Evolutionary conservation across 2,888 invertebrate species (phyloP).

Genomic region (Spisula subtruncata): DNA sequence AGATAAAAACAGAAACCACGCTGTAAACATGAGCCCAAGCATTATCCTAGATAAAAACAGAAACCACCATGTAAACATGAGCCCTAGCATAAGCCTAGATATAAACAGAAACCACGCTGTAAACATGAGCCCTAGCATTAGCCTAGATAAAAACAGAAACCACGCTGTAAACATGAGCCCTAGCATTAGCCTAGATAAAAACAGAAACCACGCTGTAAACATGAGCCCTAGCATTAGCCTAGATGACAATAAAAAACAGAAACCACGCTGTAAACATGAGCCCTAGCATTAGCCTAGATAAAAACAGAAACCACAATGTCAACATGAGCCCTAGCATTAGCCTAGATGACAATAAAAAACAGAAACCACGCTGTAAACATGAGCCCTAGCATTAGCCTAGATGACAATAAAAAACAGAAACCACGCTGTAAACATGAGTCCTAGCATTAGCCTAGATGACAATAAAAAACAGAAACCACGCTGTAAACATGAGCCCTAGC

Average conservation of each 20-base stretch:
- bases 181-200: conserved; percentile 77
- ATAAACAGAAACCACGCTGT: too few relatives aligned
- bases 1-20: conserved; percentile 92
- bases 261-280: too few relatives aligned
- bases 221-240: conserved; percentile 82
- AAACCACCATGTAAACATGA: too few relatives aligned
- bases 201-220: conserved; percentile 96
- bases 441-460: too few relatives aligned
- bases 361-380: conserved; percentile 95
- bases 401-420: not conserved
- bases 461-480: too few relatives aligned
- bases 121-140: too few relatives aligned
- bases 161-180: conserved; percentile 92
- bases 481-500: too few relatives aligned
- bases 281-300: too few relatives aligned
- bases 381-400: conserved; percentile 81
- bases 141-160: conserved; percentile 90
- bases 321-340: conserved; percentile 87
- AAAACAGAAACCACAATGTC: conserved; percentile 95
- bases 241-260: not conserved
- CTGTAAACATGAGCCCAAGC: conserved; percentile 90
- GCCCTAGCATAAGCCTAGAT: too few relatives aligned
- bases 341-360: conserved; percentile 86
- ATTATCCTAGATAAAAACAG: conserved; percentile 74
- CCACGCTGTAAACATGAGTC: too few relatives aligned